These are phyloP conservation scores for Oreohelix idahoensis DNA, from an alignment of 1,140 invertebrate genomes.

Conservation along the genomic window DNA sequence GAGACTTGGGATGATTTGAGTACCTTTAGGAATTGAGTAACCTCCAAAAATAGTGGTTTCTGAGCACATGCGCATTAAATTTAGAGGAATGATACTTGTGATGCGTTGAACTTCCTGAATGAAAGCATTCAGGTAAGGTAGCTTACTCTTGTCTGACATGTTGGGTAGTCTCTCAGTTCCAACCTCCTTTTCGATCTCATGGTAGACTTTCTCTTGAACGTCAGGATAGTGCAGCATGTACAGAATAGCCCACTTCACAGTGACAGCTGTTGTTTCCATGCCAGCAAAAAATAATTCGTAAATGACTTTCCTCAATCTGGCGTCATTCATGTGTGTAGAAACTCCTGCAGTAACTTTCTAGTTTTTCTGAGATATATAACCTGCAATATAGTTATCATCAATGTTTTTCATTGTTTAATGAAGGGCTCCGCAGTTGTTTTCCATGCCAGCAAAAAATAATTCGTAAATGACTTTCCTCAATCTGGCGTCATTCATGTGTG, in stretches of 20 bases:
- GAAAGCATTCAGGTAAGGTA: no score
- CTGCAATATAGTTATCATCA: no score
- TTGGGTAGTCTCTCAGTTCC: no score
- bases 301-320: slow-evolving; percentile 40
- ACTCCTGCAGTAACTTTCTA: no score
- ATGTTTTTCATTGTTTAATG: no score
- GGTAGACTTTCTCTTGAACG: no score
- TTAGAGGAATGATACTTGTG: slow-evolving; percentile 53
- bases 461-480: slow-evolving; percentile 74
- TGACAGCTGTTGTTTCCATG: slow-evolving; percentile 87
- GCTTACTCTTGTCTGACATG: no score
- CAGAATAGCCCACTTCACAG: slow-evolving; percentile 89
- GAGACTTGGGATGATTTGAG: no score
- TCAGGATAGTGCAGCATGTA: slow-evolving; percentile 81
- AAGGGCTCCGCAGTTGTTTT: slow-evolving; percentile 78
- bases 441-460: slow-evolving; percentile 89
- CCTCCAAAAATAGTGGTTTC: slow-evolving; percentile 58
- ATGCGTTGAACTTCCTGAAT: slow-evolving; percentile 74
- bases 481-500: neutral
- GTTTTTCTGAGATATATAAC: no score
- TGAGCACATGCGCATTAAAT: neutral
- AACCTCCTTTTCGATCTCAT: no score
- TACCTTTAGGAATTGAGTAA: slow-evolving; percentile 61
- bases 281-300: slow-evolving; percentile 89
- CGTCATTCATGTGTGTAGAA: neutral